A percentile compares a stretch with the other conserved stretches of the same genome.
Conservation (phyloP, 2,113 vertebrate species). For the Amblyornis subalaris region DNA sequence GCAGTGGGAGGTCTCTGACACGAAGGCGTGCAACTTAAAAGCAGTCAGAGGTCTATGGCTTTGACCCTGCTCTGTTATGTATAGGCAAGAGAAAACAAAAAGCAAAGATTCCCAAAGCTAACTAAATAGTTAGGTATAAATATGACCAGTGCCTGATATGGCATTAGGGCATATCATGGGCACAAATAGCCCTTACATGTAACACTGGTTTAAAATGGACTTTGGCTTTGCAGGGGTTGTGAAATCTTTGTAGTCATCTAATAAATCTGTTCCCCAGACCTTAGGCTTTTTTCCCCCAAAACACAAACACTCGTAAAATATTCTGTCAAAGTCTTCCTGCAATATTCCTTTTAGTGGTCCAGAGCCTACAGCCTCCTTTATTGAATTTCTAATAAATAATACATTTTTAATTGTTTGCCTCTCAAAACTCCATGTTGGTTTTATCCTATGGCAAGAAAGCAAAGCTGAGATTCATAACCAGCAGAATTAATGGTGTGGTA, state of each 20-base stretch:
- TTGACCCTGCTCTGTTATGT: background rate
- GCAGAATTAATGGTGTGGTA: background rate
- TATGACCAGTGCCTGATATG: background rate
- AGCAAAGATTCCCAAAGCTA: background rate
- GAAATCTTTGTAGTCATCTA: background rate
- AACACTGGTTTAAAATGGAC: background rate
- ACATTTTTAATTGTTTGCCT: background rate
- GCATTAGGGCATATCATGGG: background rate
- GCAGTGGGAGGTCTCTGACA: background rate
- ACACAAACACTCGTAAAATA: background rate
- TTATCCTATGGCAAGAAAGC: background rate
- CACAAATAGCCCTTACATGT: background rate
- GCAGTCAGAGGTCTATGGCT: background rate
- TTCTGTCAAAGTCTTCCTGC: background rate
- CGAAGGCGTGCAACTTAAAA: background rate
- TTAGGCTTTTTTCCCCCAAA: background rate
- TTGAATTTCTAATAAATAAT: conserved; percentile 3
- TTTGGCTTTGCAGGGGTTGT: background rate
- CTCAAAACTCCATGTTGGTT: background rate
- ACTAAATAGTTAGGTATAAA: background rate
- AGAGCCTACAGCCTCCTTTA: background rate
- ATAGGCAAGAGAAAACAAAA: background rate
- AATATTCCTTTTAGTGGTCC: background rate
- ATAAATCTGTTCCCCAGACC: background rate
- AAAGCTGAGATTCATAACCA: background rate